Base-by-base conservation (phyloP, 2,113 vertebrate species). In the Otus sunia region DNA sequence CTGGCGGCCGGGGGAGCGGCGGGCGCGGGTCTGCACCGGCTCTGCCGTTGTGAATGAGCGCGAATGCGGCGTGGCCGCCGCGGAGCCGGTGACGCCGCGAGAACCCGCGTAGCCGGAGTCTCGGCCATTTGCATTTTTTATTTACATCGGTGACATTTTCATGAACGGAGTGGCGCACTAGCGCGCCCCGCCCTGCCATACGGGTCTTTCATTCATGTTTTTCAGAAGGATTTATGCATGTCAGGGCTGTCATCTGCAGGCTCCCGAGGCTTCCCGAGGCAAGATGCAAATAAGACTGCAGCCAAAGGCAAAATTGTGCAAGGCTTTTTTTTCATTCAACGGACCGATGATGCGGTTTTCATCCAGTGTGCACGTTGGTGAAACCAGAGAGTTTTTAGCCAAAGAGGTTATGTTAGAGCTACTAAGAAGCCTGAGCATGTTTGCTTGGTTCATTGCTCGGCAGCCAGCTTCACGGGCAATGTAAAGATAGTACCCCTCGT, bases 181-280 rank as follows among this genome's bases (percentile, higher is more conserved):
- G 49, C 69, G 34, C 11, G 73, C 84, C 59, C 87, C 34, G 89
- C 90, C 90, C 67, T 16, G 82, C 92, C 88, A 63, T 83, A 58
- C 83, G 88, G 88, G 78, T 62, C 86, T 43, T 73, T 7, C 94
- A 95, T 96, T 97, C 95, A 96, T 63, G 68, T 45, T 91, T 96
- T 93, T 90, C 55, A 1, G 37, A 15, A 34, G 52, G 25, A 29
- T 56, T 22, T 59, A 6, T 43, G 58, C 19, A 0, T 39, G 45
- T 13, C 58, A 27, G 68, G 30, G 73, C 84, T 86, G 67, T 15
- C 47, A 1, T 9, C 45, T 59, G 75, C 63, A 5, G 26, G n/a
- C 32, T 39, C 69, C 21, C 10, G 6, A 17, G 52, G 52, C 36
- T 92, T 52, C 62, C 53, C 39, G 7, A 79, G 39, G 36, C 45